Evolutionary conservation across 2,113 vertebrate genomes (phyloP).

Genomic region (Chitala chitala): DNA sequence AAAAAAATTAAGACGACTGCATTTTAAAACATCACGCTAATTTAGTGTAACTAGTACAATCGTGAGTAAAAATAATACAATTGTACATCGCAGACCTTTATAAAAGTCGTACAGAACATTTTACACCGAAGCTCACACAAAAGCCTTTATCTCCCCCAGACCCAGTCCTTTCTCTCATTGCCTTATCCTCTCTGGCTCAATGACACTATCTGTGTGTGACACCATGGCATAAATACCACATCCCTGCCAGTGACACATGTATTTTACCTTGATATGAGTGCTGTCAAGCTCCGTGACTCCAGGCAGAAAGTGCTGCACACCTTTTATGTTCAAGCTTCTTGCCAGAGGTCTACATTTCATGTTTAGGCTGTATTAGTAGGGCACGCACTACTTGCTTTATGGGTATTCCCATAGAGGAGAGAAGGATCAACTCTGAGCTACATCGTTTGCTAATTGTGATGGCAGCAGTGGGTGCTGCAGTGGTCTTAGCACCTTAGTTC

Average conservation of each 20-base stretch:
- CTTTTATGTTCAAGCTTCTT: conserved; percentile 14
- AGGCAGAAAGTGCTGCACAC: conserved; percentile 28
- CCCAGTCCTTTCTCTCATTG: conserved; percentile 41
- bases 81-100: no score
- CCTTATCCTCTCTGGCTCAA: conserved; percentile 42
- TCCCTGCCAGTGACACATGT: conserved; percentile 38
- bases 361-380: conserved; percentile 33
- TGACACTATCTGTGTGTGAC: conserved; percentile 48
- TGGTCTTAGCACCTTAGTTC: background rate
- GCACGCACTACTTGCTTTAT: background rate
- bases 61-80: no score
- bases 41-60: no score
- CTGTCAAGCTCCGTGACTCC: conserved; percentile 27
- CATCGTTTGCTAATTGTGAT: background rate
- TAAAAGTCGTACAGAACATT: conserved; percentile 32
- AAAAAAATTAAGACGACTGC: no score
- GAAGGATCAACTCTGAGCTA: background rate
- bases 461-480: background rate
- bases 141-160: conserved; percentile 44
- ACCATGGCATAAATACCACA: conserved; percentile 46
- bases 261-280: conserved; percentile 36
- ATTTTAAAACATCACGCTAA: no score
- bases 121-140: conserved; percentile 32
- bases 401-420: background rate
- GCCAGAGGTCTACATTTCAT: conserved; percentile 50